Conservation (phyloP, 2,113 vertebrate genomes). For the Nanorana parkeri region DNA sequence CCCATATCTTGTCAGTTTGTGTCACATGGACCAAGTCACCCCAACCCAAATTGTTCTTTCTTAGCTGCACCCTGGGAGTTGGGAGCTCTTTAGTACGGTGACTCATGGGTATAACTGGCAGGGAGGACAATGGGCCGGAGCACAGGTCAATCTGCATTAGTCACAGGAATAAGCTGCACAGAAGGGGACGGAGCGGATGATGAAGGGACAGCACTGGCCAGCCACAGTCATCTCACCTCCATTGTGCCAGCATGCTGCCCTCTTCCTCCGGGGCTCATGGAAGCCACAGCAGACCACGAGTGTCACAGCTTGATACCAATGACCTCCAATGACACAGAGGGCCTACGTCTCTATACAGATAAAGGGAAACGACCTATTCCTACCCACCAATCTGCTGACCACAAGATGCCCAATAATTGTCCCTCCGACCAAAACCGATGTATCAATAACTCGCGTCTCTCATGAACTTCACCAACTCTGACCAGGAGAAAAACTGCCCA, state of each 20-base stretch:
- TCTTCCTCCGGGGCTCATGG: not conserved
- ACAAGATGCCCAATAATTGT: too few relatives aligned
- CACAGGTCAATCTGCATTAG: not conserved
- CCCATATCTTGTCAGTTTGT: slow-evolving; percentile 57
- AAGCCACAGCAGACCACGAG: slow-evolving; percentile 70
- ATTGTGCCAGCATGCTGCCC: not conserved
- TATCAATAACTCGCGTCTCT: too few relatives aligned
- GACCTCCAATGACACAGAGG: not conserved
- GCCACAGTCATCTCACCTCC: not conserved
- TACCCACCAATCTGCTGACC: too few relatives aligned
- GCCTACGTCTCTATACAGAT: too few relatives aligned
- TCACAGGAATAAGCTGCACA: not conserved
- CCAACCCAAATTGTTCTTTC: too few relatives aligned
- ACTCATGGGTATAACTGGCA: not conserved
- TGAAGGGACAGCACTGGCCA: too few relatives aligned
- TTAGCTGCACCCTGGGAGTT: not conserved
- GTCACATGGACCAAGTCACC: slow-evolving; percentile 59
- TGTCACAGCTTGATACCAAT: slow-evolving; percentile 69
- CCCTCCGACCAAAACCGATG: too few relatives aligned
- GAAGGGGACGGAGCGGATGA: not conserved
- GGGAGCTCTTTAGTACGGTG: not conserved
- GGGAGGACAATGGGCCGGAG: not conserved
- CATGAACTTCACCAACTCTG: too few relatives aligned
- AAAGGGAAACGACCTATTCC: too few relatives aligned
- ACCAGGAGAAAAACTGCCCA: too few relatives aligned